These are phyloP conservation scores for Euzophera pinguis DNA, from an alignment of 2,888 invertebrate species.

Conservation along the genomic window DNA sequence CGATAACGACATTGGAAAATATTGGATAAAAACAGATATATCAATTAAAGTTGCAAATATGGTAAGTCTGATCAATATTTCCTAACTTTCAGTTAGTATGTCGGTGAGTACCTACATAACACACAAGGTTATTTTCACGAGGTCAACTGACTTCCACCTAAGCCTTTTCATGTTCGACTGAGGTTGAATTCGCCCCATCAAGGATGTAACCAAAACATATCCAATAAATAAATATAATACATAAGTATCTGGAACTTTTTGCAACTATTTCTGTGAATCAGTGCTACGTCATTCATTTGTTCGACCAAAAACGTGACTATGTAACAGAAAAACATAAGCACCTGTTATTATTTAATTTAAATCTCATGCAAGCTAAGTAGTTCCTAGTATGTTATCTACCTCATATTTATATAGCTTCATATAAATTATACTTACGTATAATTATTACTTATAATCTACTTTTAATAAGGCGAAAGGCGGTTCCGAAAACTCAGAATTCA, in stretches of 20 bases:
- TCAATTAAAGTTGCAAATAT: slow-evolving; percentile 15
- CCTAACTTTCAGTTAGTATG: slow-evolving; percentile 13
- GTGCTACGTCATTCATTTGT: slow-evolving; percentile 16
- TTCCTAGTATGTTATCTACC: no score
- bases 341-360: background rate
- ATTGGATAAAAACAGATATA: background rate
- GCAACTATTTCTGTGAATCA: slow-evolving; percentile 27
- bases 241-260: slow-evolving; percentile 17
- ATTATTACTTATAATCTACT: no score
- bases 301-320: background rate
- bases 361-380: background rate
- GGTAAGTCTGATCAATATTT: slow-evolving; percentile 11
- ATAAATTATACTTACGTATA: no score
- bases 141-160: slow-evolving; percentile 23
- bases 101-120: background rate
- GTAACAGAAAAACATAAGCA: background rate
- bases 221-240: slow-evolving; percentile 10
- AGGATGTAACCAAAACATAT: slow-evolving; percentile 19
- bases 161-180: slow-evolving; percentile 31
- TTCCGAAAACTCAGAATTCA: no score
- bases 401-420: background rate
- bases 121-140: slow-evolving; percentile 20
- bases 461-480: no score
- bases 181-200: slow-evolving; percentile 23
- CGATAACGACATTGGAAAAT: background rate